A percentile compares a stretch with the other conserved stretches of the same genome.
Conservation (phyloP, 2,888 invertebrate species). For the Melipona bicolor region DNA sequence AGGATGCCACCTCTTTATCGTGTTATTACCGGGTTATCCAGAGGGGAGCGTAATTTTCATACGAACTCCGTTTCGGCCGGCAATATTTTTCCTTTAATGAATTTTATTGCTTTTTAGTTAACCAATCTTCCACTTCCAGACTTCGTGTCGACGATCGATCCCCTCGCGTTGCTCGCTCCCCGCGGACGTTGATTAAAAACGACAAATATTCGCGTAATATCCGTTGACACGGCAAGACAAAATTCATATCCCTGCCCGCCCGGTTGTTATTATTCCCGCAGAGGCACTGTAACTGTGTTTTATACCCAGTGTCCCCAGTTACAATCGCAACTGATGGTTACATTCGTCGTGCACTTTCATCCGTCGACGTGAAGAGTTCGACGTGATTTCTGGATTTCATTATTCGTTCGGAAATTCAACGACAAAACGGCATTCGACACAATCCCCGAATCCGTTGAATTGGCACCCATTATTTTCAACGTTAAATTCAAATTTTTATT, state of each 20-base stretch:
- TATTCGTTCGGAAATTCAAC: background rate
- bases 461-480: no score
- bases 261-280: slow-evolving; percentile 32
- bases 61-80: background rate
- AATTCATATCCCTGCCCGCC: slow-evolving; percentile 50
- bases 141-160: slow-evolving; percentile 14
- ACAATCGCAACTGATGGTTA: slow-evolving; percentile 27
- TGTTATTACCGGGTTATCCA: background rate
- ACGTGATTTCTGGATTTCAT: no score
- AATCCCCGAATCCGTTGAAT: no score
- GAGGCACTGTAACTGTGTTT: slow-evolving; percentile 37
- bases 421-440: background rate
- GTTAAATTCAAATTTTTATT: no score
- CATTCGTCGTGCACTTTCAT: background rate
- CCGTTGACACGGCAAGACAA: slow-evolving; percentile 29
- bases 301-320: slow-evolving; percentile 1
- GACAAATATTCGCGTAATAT: slow-evolving; percentile 55
- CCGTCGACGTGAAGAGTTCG: background rate
- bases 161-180: background rate
- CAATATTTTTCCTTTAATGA: slow-evolving; percentile 15
- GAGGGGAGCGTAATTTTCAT: slow-evolving; percentile 9
- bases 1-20: background rate
- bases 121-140: slow-evolving; percentile 1
- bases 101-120: slow-evolving; percentile 42
- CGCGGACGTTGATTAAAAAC: slow-evolving; percentile 47